Base-by-base conservation (phyloP, 2,113 vertebrate genomes). In the Peromyscus maniculatus region DNA sequence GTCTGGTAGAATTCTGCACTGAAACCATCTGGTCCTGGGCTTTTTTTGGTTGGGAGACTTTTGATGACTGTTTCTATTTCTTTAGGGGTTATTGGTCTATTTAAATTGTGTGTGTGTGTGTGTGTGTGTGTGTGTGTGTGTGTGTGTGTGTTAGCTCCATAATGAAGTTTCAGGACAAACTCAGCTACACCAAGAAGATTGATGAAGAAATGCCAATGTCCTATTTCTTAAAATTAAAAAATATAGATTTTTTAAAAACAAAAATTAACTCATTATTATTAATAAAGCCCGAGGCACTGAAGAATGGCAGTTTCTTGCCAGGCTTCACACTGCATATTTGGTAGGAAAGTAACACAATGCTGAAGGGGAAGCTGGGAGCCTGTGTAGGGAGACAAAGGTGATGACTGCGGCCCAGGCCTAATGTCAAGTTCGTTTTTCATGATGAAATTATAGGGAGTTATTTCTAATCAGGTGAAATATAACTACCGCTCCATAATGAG, bases 381-480 rank as follows among this genome's bases (percentile, higher is more conserved):
- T 4, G 22, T 3, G 1, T 55, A 52, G 21, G 74, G 19, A 91
- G 89, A 88, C 1, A 55, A 67, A 79, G 69, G 22, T 26, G 64
- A 28, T 5, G 55, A 59, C 72, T 52, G 46, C 6, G 39, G 26
- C 79, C 33, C 6, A 57, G 10, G 43, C 28, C 49, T 74, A 80
- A 93, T 52, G 33, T 91, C 67, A 89, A 89, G 75, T 96, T 96
- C 55, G 75, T 89, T 96, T 80, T 72, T 91, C 69, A 57, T 7
- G 90, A 78, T 83, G 62, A 93, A 90, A 96, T 91, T 87, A 93
- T 16, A 92, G 88, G 33, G 36, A 52, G 36, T 74, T 91, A 72
- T 97, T 96, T 97, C 95, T 94, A 96, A 97, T 87, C 88, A 94
- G 78, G 77, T 91, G 87, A 95, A 97, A 75, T 66, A 57, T 43